A percentile compares a stretch with the other conserved stretches of the same genome.
These are phyloP conservation scores for Gopherus flavomarginatus DNA, from an alignment of 2,113 vertebrate genomes.

Conservation along the genomic window DNA sequence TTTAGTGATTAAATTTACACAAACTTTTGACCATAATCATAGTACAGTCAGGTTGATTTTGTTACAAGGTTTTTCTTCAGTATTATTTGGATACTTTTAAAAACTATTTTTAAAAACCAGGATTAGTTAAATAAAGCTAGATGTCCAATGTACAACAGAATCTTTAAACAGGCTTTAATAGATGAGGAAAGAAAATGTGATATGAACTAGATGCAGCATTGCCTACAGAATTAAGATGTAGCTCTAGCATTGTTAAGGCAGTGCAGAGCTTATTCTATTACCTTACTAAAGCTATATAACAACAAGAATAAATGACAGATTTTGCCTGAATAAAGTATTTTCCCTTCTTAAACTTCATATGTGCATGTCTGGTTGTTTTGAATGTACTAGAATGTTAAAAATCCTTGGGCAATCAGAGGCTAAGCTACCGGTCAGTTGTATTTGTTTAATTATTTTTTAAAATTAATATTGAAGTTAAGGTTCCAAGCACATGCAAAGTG, in stretches of 20 bases:
- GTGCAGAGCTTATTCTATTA: conserved; percentile 60
- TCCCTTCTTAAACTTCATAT: conserved; percentile 39
- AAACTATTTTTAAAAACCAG: background rate
- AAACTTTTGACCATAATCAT: conserved; percentile 8
- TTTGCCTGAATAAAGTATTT: conserved; percentile 68
- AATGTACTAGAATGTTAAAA: conserved; percentile 51
- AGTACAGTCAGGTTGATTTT: background rate
- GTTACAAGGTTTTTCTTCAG: background rate
- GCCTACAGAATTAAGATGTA: conserved; percentile 58
- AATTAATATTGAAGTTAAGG: conserved; percentile 26
- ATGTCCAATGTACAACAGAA: background rate
- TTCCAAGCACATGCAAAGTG: conserved; percentile 33
- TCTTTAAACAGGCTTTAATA: conserved; percentile 17
- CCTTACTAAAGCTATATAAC: conserved; percentile 60
- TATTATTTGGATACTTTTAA: background rate
- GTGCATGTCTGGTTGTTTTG: conserved; percentile 49
- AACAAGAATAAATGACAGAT: conserved; percentile 25
- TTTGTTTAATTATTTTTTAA: conserved; percentile 28
- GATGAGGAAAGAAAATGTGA: conserved; percentile 9
- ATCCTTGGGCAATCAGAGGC: conserved; percentile 42
- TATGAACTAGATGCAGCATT: conserved; percentile 45
- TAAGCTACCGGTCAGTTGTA: conserved; percentile 62
- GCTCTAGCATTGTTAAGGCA: conserved; percentile 66
- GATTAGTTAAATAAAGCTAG: background rate
- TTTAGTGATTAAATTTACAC: conserved; percentile 10